A percentile compares a stretch with the other conserved stretches of the same genome.
phyloP scores from a whole-genome alignment of 2,113 vertebrate species.

The Engraulis encrasicolus region DNA sequence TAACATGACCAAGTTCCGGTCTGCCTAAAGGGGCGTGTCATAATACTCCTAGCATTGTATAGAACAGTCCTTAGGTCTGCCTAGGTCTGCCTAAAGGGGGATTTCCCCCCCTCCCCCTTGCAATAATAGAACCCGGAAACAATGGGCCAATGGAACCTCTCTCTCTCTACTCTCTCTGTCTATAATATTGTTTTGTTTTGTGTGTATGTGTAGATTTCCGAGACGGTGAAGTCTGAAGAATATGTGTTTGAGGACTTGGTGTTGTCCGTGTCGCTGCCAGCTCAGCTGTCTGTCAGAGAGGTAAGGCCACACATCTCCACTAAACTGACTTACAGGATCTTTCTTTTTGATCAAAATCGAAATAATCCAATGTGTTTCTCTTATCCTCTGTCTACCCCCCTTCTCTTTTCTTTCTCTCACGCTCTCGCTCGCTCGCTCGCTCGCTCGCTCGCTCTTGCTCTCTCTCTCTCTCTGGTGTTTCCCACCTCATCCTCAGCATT shows the following conservation, averaged over 20 bases:
- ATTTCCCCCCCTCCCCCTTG: no score
- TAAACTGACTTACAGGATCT: background rate
- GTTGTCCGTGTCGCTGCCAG: slow-evolving; percentile 90
- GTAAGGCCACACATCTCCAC: slow-evolving; percentile 67
- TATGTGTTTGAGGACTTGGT: slow-evolving; percentile 88
- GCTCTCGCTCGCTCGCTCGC: slow-evolving; percentile 13
- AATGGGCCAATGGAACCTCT: no score
- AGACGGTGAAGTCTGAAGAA: slow-evolving; percentile 78
- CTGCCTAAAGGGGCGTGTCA: no score
- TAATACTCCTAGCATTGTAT: no score
- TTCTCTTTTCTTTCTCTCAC: background rate
- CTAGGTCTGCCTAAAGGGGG: no score
- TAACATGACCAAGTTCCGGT: no score
- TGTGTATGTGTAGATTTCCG: slow-evolving; percentile 77
- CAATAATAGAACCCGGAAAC: no score
- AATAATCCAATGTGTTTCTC: background rate
- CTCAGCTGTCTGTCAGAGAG: slow-evolving; percentile 94
- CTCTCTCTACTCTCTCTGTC: background rate
- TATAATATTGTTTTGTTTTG: background rate
- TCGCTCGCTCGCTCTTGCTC: slow-evolving; percentile 12
- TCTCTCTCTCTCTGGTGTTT: slow-evolving; percentile 25
- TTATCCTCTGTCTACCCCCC: background rate
- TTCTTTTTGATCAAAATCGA: no score
- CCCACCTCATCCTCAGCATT: slow-evolving; percentile 76
- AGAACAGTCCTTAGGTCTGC: no score